A percentile compares a stretch with the other conserved stretches of the same genome.
Evolutionary conservation across 2,113 vertebrate genomes (phyloP).

Genomic region (Prinia subflava): DNA sequence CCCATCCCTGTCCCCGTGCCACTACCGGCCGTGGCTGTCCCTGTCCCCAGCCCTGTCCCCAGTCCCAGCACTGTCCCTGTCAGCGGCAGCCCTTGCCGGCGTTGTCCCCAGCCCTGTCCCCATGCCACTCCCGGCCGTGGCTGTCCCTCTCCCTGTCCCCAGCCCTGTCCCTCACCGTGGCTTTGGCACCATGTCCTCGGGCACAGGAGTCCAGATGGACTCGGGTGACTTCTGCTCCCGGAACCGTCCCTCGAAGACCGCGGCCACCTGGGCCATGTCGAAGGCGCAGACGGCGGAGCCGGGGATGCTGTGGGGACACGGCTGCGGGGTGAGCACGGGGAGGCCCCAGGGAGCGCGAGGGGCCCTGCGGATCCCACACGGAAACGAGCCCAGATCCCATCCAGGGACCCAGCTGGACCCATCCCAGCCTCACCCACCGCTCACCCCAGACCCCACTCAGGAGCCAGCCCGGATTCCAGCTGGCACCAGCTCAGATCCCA

Average conservation of each 20-base stretch:
- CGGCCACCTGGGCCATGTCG: constrained; percentile 91
- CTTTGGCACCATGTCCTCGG: constrained; percentile 89
- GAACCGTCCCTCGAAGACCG: constrained; percentile 91
- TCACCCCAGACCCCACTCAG: not conserved
- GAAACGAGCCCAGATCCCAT: not conserved
- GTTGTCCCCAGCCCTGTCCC: not conserved
- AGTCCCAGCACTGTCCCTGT: too few relatives aligned
- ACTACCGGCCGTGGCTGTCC: too few relatives aligned
- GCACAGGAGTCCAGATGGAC: constrained; percentile 93
- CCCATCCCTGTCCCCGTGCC: not conserved
- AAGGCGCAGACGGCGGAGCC: constrained; percentile 95
- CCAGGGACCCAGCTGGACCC: not conserved
- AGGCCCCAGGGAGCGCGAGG: rapidly evolving
- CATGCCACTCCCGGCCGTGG: too few relatives aligned
- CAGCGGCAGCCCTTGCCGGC: too few relatives aligned
- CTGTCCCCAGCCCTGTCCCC: too few relatives aligned
- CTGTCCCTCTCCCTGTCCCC: too few relatives aligned
- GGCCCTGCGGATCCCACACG: not conserved
- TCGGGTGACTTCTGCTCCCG: constrained; percentile 95
- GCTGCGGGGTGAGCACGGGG: not conserved
- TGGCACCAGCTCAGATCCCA: not conserved
- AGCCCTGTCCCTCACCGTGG: constrained; percentile 78
- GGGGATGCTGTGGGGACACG: constrained; percentile 77
- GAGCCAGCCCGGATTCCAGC: not conserved
- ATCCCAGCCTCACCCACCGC: not conserved